Evolutionary conservation across 1,140 invertebrate genomes (phyloP), one percentile per base, ranked within the genome.

Genomic region (Eumeta japonica): DNA sequence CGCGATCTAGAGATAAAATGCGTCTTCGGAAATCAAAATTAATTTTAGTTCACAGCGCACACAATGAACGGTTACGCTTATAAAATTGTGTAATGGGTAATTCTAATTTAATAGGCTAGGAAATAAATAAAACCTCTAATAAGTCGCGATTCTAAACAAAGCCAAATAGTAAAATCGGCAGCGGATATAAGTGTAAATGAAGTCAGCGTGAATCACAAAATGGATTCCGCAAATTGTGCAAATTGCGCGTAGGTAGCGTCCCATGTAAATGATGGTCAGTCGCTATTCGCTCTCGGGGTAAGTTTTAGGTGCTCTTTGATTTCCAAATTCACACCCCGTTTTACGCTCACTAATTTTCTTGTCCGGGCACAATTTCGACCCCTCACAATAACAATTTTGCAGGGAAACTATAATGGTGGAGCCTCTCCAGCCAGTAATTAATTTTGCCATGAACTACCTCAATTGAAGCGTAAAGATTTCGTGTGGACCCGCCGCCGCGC

Each of bases 301-400:
- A 64, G 52, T 68, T 57, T 54, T 24, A 24, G 38, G 52, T 46
- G 49, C 60, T 64, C 61, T 66, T 68, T 67, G 63, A 61, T 70
- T 68, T 55, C 52, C 52, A 62, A 62, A 64, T 70, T 66, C 65
- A 59, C 68, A 70, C 68, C 64, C 68, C 50, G 65, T 64, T 70
- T 73, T 65, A 71, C 68, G 68, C 66, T 67, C 55, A 67, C 55
- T 73, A 73, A 73, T 73, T 73, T 73, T 73, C 66, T 73, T 73
- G 64, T 68, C 68, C 66, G 66, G 66, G 67, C 67, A 72, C 66
- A 71, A 70, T 70, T 70, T 70, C 52, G 53, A 43, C 54, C 62
- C 62, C 58, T 71, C 64, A 62, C 61, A 63, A 73, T 70, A 73
- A 73, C 66, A 73, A 65, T 70, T 63, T 64, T 51, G 50, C 51